Conservation (phyloP, 2,797 vertebrate genomes). For the Neomorphus geoffroyi region DNA sequence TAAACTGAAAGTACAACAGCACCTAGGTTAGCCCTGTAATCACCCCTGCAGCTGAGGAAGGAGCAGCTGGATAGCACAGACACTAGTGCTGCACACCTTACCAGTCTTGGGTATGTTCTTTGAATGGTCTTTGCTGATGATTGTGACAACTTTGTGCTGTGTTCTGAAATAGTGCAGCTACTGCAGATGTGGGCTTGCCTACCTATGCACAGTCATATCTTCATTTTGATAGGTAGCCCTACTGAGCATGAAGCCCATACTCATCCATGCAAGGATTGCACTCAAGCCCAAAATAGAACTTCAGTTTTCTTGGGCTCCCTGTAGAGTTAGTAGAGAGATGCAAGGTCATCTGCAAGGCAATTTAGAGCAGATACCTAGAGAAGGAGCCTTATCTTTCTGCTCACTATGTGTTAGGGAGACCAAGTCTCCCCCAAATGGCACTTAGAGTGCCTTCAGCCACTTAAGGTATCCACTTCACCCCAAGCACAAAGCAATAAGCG, state of each 20-base stretch:
- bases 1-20: background rate
- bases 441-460: too few species aligned
- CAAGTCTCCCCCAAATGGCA: background rate
- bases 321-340: background rate
- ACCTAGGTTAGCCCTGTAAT: background rate
- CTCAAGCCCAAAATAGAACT: background rate
- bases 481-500: background rate
- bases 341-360: background rate
- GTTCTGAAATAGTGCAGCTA: background rate
- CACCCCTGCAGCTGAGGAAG: background rate
- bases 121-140: background rate
- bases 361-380: background rate
- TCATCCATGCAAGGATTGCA: background rate
- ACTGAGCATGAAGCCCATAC: background rate
- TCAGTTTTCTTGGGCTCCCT: background rate
- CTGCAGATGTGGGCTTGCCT: background rate
- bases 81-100: rapidly evolving
- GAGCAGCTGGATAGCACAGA: background rate
- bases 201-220: too few species aligned
- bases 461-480: background rate
- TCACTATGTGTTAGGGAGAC: background rate
- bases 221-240: background rate
- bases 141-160: background rate
- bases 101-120: rapidly evolving
- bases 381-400: background rate